Conservation (phyloP, 2,113 vertebrate genomes). For the Herpetotheres cachinnans region DNA sequence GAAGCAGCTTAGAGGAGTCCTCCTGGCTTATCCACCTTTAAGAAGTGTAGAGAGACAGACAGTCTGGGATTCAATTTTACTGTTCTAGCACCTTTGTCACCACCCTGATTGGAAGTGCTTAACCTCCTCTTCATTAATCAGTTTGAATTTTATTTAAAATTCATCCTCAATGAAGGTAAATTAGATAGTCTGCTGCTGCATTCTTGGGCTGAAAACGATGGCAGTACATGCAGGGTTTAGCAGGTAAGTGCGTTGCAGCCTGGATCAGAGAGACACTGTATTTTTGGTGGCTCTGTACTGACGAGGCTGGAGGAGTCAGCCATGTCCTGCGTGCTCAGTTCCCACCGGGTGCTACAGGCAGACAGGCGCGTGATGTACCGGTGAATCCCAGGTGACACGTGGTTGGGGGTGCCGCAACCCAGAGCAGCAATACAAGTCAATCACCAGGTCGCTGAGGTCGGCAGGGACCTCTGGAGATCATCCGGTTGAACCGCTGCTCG, state of each 20-base stretch:
- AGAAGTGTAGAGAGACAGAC: background rate
- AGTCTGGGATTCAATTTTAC: background rate
- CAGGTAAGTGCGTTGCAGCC: background rate
- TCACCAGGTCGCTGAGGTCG: background rate
- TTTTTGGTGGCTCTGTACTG: background rate
- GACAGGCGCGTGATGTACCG: accelerated
- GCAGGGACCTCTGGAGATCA: background rate
- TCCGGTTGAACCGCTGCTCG: background rate
- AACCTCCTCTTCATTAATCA: slow-evolving; percentile 59
- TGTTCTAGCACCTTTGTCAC: background rate
- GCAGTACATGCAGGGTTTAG: background rate
- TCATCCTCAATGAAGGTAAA: background rate
- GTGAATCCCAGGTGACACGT: background rate
- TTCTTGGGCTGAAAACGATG: background rate
- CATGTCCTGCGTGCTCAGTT: background rate
- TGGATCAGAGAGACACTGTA: too few species aligned
- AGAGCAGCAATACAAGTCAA: background rate
- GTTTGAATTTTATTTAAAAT: slow-evolving; percentile 47
- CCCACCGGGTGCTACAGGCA: background rate
- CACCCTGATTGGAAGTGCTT: slow-evolving; percentile 49
- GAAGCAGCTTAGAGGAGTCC: background rate
- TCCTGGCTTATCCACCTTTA: background rate
- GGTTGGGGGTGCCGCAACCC: background rate
- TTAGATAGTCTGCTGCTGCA: background rate
- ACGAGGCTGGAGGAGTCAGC: background rate